phyloP scores from a whole-genome alignment of 2,888 invertebrate species.

The Amaurobius ferox region DNA sequence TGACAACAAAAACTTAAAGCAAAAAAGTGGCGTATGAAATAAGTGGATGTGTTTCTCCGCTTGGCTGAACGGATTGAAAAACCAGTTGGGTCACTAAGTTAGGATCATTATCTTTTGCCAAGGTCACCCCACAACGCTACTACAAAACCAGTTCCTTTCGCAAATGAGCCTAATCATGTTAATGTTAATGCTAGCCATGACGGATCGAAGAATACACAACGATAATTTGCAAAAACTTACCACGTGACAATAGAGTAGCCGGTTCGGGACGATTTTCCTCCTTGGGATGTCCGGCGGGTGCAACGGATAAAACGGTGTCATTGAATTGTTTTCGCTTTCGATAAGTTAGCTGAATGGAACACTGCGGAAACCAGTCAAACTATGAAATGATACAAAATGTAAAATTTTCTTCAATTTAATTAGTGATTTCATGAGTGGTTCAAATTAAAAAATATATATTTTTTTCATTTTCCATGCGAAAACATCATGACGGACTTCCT shows the following conservation, averaged over 20 bases:
- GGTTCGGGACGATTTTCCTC: neutral
- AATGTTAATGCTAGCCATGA: neutral
- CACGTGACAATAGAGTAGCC: slow-evolving; percentile 5
- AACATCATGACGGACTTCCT: too few relatives aligned
- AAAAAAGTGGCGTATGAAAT: slow-evolving; percentile 20
- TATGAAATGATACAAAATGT: too few relatives aligned
- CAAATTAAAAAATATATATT: too few relatives aligned
- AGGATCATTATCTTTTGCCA: slow-evolving; percentile 58
- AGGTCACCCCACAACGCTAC: slow-evolving; percentile 44
- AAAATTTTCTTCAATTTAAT: too few relatives aligned
- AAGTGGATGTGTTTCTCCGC: slow-evolving; percentile 43
- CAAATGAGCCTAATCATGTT: slow-evolving; percentile 39
- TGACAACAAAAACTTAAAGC: slow-evolving; percentile 26
- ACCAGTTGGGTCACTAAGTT: slow-evolving; percentile 59
- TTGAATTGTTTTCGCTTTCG: neutral
- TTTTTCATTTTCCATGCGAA: too few relatives aligned
- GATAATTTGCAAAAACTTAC: neutral
- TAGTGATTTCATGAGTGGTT: too few relatives aligned
- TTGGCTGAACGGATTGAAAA: slow-evolving; percentile 36
- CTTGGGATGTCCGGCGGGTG: neutral
- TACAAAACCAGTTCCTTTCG: slow-evolving; percentile 47
- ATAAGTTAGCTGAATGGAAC: too few relatives aligned
- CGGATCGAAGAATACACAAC: neutral
- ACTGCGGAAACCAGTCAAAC: too few relatives aligned
- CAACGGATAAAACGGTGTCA: neutral